phyloP scores from a whole-genome alignment of 1,140 invertebrate species.

The Drosophila albomicans region DNA sequence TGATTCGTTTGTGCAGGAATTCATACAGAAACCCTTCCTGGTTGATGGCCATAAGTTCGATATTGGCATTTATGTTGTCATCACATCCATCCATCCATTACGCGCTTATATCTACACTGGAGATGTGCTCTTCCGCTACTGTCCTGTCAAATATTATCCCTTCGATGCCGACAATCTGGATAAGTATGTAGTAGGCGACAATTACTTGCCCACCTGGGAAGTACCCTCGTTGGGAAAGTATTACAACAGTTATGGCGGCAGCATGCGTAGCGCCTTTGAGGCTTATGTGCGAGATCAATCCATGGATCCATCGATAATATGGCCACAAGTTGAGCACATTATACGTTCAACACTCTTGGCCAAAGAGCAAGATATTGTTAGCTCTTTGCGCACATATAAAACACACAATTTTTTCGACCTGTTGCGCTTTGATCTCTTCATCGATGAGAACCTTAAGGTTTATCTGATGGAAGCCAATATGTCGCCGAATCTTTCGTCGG shows the following conservation, averaged over 20 bases:
- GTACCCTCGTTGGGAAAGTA: constrained; percentile 93
- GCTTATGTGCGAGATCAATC: constrained; percentile 90
- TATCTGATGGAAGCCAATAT: constrained; percentile 98
- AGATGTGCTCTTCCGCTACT: constrained; percentile 96
- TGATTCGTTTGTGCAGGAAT: constrained; percentile 96
- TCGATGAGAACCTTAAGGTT: constrained; percentile 95
- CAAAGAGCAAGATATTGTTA: constrained; percentile 90
- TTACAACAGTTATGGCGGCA: constrained; percentile 91
- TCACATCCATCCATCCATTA: constrained; percentile 96
- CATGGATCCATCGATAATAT: constrained; percentile 91
- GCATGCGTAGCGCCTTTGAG: constrained; percentile 95
- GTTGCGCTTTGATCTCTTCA: constrained; percentile 96
- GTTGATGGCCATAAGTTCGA: constrained; percentile 97
- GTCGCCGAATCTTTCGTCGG: constrained; percentile 98
- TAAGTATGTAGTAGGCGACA: constrained; percentile 97
- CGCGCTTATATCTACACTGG: constrained; percentile 95
- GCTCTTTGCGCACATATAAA: constrained; percentile 86
- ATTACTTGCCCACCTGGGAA: constrained; percentile 97
- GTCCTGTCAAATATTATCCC: constrained; percentile 95
- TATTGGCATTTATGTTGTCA: constrained; percentile 96
- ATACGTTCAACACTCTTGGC: constrained; percentile 90
- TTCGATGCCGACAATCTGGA: constrained; percentile 93
- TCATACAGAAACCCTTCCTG: constrained; percentile 92
- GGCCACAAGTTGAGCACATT: constrained; percentile 92
- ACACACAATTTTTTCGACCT: constrained; percentile 96